Conservation (phyloP, 2,888 invertebrate genomes). For the Orthonychiurus folsomi region DNA sequence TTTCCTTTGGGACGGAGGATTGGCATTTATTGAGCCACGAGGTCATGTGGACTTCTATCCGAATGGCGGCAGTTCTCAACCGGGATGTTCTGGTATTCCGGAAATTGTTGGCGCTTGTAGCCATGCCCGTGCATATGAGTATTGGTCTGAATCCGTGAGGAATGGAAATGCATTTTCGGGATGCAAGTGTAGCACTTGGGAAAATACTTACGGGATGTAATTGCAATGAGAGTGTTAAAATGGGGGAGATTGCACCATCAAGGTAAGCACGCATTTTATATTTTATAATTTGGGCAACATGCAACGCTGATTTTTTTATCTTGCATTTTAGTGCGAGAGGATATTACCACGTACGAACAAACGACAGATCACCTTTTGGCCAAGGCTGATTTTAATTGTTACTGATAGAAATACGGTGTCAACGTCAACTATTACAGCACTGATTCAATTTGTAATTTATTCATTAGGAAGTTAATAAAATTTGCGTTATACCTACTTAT, state of each 20-base stretch:
- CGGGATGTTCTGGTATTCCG: conserved; percentile 27
- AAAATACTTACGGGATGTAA: conserved; percentile 24
- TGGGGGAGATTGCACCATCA: conserved; percentile 23
- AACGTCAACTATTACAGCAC: no score
- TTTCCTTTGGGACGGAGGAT: conserved; percentile 14
- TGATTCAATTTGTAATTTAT: no score
- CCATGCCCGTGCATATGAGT: conserved; percentile 27
- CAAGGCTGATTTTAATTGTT: no score
- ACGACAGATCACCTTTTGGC: conserved; percentile 13
- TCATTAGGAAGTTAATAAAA: no score
- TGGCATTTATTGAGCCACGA: conserved; percentile 17
- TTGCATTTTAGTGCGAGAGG: conserved; percentile 17
- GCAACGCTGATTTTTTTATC: conserved; percentile 3
- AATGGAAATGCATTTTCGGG: conserved; percentile 20
- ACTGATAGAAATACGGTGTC: no score
- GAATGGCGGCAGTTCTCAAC: conserved; percentile 32
- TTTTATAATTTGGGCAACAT: conserved; percentile 2
- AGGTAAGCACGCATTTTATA: no score
- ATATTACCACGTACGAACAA: conserved; percentile 18
- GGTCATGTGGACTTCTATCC: conserved; percentile 31
- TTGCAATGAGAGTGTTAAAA: conserved; percentile 16
- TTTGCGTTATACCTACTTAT: no score
- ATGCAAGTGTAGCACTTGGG: conserved; percentile 30
- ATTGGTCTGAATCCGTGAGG: conserved; percentile 24
- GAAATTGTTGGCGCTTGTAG: conserved; percentile 28